Evolutionary conservation across 2,797 vertebrate genomes (phyloP), one percentile per base, ranked within the genome.

Genomic region (Characodon lateralis): DNA sequence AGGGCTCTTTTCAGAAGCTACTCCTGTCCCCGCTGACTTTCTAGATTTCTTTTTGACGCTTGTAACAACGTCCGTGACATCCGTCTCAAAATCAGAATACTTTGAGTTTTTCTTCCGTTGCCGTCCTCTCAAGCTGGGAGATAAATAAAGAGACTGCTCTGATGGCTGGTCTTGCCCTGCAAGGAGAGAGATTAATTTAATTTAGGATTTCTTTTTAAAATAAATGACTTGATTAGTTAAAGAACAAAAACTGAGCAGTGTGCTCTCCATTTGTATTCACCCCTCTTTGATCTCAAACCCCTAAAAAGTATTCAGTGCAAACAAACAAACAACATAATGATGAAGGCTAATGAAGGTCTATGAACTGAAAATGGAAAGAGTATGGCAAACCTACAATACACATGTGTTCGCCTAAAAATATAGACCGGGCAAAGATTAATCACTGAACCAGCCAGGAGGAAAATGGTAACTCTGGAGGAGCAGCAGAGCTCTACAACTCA

Each of bases 101-200:
- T 81, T 95, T 1, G 81, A 5, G 26, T 94, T 94, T 77, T 78
- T 91, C 84, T 72, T 94, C 0, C 91, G 84, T 3, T 77, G 86
- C 2, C 91, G 83, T 77, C 89, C 91, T 78, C 6, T 89, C 2
- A 82, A 87, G 72, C 71, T 88, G 43, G 80, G 55, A 0, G 72
- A 6, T 46, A 87, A 73, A 56, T 66, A 28, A 9, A 5, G 63
- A 14, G 3, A 2, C 55, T 82, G 43, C 50, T 87, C 81, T 2
- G 80, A n/a, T 1, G 79, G 74, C 73, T 61, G 35, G 24, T 89
- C 77, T 73, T 74, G 61, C 26, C 77, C 92, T 92, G 87, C 1
- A 2, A 75, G 53, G 26, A 79, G 7, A 83, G 8, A 1, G 2
- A 73, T 20, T 46, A 61, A 46, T 41, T 78, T 71, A 76, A 56